Evolutionary conservation across 2,113 vertebrate species (phyloP).

Genomic region (Rhabdomys dilectus): DNA sequence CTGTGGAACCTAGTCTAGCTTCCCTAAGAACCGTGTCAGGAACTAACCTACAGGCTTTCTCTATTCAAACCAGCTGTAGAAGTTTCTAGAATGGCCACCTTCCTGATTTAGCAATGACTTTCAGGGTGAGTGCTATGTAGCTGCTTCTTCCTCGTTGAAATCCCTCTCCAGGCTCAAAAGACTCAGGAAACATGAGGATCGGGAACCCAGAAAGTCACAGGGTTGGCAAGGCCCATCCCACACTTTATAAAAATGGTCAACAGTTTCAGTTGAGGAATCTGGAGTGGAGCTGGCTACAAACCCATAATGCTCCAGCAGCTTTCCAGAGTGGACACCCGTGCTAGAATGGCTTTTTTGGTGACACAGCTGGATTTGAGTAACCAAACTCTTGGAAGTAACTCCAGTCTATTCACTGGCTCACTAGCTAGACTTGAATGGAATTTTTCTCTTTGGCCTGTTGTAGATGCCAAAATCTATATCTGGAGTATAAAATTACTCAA

Average conservation of each 20-base stretch:
- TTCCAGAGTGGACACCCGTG: neutral
- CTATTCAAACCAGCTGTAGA: neutral
- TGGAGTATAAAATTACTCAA: neutral
- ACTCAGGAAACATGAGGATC: neutral
- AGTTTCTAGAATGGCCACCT: neutral
- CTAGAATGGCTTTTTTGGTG: neutral
- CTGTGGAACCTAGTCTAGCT: neutral
- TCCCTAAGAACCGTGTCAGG: neutral
- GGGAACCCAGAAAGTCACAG: neutral
- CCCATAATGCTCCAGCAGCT: neutral
- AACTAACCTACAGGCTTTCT: neutral
- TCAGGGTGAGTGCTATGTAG: neutral
- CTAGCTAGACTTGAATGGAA: neutral
- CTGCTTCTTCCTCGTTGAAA: neutral
- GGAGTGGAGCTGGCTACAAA: neutral
- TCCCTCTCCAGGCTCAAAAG: neutral
- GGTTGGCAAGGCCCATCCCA: neutral
- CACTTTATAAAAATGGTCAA: neutral
- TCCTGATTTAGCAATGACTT: neutral
- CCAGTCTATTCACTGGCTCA: neutral
- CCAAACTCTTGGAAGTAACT: neutral
- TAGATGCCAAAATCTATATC: neutral
- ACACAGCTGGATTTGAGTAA: neutral
- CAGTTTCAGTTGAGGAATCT: neutral
- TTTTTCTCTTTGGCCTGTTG: neutral